Percentiles rank a stretch among this genome's conserved stretches.
phyloP scores from a whole-genome alignment of 2,113 vertebrate species.

The Emydocephalus ijimae region DNA sequence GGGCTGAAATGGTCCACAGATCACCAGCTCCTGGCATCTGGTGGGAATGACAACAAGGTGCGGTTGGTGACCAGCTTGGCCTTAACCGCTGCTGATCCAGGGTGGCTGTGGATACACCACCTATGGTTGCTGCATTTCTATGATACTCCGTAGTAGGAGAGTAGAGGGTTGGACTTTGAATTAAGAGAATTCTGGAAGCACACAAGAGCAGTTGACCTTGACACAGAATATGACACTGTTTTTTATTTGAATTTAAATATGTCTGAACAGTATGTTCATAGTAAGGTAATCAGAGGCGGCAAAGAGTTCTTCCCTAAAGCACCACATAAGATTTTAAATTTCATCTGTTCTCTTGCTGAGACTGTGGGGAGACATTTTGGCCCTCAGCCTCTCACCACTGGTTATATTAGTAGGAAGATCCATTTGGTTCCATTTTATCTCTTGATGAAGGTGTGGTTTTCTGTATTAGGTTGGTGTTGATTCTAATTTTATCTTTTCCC shows the following conservation, averaged over 20 bases:
- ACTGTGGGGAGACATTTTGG: neutral
- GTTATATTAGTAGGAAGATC: neutral
- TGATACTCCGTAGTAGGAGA: neutral
- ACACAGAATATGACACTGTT: neutral
- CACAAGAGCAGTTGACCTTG: neutral
- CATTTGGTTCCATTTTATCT: neutral
- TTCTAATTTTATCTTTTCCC: neutral
- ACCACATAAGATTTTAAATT: neutral
- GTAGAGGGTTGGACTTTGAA: neutral
- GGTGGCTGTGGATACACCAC: fast-evolving
- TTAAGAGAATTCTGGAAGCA: neutral
- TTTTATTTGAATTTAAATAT: neutral
- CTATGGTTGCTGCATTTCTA: neutral
- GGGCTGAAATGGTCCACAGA: slow-evolving; percentile 98
- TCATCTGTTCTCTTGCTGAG: neutral
- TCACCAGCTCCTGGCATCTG: slow-evolving; percentile 94
- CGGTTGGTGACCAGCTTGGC: fast-evolving
- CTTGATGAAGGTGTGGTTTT: neutral
- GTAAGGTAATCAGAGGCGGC: neutral
- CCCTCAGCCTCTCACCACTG: neutral
- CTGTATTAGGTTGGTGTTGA: neutral
- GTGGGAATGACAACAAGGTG: slow-evolving; percentile 98
- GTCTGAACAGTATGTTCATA: neutral
- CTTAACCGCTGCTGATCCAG: neutral
- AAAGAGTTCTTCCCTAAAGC: neutral